Conservation (phyloP, 2,797 vertebrate species). For the Saguinus oedipus region DNA sequence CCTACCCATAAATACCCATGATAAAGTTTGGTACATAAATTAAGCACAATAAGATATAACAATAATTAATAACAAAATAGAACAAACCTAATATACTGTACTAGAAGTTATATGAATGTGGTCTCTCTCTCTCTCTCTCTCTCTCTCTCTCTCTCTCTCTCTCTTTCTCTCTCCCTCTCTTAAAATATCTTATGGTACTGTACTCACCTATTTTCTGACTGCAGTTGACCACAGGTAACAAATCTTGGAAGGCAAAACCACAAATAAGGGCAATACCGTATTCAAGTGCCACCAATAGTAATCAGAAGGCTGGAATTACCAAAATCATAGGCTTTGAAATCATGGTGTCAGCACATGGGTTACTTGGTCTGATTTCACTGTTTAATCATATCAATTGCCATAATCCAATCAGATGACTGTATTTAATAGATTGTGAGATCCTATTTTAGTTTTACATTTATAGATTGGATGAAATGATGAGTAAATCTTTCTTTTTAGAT, state of each 20-base stretch:
- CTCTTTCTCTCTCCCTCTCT: neutral
- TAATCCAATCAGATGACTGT: neutral
- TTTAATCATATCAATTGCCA: neutral
- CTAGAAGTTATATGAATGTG: neutral
- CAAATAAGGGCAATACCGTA: neutral
- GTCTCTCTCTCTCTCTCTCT: neutral
- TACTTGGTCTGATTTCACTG: neutral
- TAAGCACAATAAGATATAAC: neutral
- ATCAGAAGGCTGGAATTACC: neutral
- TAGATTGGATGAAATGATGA: neutral
- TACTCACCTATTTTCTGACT: neutral
- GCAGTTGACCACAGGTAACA: neutral
- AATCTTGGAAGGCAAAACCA: neutral
- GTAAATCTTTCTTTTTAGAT: neutral
- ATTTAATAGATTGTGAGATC: neutral
- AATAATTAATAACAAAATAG: neutral
- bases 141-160: neutral
- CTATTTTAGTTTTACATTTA: constrained; percentile 23
- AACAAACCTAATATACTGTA: neutral
- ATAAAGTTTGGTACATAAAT: neutral
- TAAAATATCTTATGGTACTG: neutral
- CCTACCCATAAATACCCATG: neutral
- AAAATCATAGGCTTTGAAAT: neutral
- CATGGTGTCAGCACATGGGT: neutral
- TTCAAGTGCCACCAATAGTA: neutral